Base-by-base conservation (phyloP, 2,888 invertebrate genomes). In the Cyclophora punctaria region DNA sequence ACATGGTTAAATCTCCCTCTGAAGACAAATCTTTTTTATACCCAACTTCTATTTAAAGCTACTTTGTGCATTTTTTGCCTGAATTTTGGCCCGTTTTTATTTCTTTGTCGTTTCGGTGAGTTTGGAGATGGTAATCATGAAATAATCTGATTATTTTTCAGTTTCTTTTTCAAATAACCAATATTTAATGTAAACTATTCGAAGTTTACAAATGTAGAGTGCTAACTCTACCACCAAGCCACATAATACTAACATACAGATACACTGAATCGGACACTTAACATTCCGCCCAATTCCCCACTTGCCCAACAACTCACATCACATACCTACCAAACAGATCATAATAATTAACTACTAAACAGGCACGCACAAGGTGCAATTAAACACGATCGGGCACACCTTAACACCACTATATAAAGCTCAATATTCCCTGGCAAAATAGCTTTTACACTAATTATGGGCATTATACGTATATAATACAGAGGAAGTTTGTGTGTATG, bases 261-360 rank as follows among this genome's bases (percentile, higher is more conserved):
- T 20, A 20, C 20, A 20, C 20, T 20, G 20, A 20, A 20, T 20
- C 20, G 20, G 20, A 20, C 20, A 20, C 20, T 20, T 20, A 1
- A 20, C 20, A 20, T 1, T 20, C 20, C 20, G 20, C 46, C 64
- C 50, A 52, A 60, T 64, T 62, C 51, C 49, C 48, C 47, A 52
- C 41, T 51, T 62, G 55, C 49, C 20, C 69, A 50, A 58, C 64
- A 49, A 66, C 70, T 58, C 53, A 60, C 59, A 67, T 58, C 53
- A 60, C 59, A 67, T 67, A 68, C 52, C 44, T 63, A 66, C 63
- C 67, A 63, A 69, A 71, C 66, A 67, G 69, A 75, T 76, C 73
- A 77, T 72, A 71, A 72, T 75, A 75, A 78, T 78, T 75, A 75
- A 60, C 70, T 67, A 67, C 70, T 68, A 71, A 72, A 63, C 63